Base-by-base conservation (phyloP, 1,140 invertebrate genomes). In the Phymastichus coffea region DNA sequence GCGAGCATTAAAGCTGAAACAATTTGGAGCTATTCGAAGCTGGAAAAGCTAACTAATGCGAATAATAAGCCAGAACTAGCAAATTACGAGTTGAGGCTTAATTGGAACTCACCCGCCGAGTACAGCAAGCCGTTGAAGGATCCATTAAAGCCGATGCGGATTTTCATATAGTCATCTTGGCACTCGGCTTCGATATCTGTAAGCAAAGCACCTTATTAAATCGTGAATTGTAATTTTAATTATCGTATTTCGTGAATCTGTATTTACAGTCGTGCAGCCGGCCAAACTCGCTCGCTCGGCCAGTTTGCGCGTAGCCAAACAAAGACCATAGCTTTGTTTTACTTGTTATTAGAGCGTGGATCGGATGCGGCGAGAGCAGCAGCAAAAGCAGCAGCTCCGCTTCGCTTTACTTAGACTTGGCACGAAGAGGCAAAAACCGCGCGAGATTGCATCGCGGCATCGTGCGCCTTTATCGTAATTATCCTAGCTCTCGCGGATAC, bases 161-260 rank as follows among this genome's bases (percentile, higher is more conserved):
- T 95, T 77, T 95, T 95, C 93, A 96, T 96, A 73, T 93, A 94
- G 74, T 96, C 93, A 71, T 95, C 93, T 75, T 95, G 93, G 72
- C 94, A 96, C 74, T 96, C 93, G 0, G 94, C 94, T 79, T 95
- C 92, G 62, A 96, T 95, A 80, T 95, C 94, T 96, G 82, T 15
- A 80, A 76, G 20, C 63, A 63, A 54, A 43, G 62, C 2, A 59
- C 43, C 19, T 35, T 52, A 48, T 47, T 54, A 33, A 23, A 52
- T 40, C 35, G 19, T 48, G 37, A 33, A 46, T 53, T 44, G 55
- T 52, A 59, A 52, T 46, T 61, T 49, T 55, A 64, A 61, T 41
- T 53, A 60, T 53, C 57, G 30, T 47, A 57, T 57, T 57, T 57
- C 55, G 55, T 57, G 55, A 57, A 57, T 57, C 55, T 57, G 20